phyloP scores from a whole-genome alignment of 2,888 invertebrate species.

The Drepanosiphum platanoidis region DNA sequence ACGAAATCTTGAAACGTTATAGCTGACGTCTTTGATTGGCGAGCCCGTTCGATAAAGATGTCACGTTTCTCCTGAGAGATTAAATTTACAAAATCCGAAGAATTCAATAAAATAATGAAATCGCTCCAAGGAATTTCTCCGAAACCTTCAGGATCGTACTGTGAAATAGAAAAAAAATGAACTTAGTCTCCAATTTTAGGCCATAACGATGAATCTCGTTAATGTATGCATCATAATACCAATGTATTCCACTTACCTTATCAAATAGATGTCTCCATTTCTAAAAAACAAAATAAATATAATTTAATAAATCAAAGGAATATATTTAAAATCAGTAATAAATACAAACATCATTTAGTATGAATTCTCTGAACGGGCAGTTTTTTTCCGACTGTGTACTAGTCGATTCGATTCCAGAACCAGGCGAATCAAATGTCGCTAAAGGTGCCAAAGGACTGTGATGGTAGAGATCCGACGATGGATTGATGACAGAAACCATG shows the following conservation, averaged over 20 bases:
- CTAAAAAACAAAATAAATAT: conserved; percentile 71
- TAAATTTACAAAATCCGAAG: conserved; percentile 80
- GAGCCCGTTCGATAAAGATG: conserved; percentile 77
- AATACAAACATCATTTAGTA: conserved; percentile 80
- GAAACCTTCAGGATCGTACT: conserved; percentile 93
- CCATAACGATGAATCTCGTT: background rate
- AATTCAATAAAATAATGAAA: conserved; percentile 80
- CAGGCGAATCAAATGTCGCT: conserved; percentile 63
- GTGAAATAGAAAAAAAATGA: conserved; percentile 64
- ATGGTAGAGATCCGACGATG: conserved; percentile 46
- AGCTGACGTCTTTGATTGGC: conserved; percentile 76
- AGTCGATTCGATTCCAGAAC: conserved; percentile 62
- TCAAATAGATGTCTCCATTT: conserved; percentile 91
- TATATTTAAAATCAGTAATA: conserved; percentile 62
- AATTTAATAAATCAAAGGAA: background rate
- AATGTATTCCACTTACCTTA: conserved; percentile 72
- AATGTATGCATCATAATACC: background rate
- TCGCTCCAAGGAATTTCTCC: conserved; percentile 91
- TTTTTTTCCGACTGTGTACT: conserved; percentile 78
- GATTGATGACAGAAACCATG: conserved; percentile 51
- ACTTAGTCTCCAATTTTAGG: no score
- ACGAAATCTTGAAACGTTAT: conserved; percentile 94
- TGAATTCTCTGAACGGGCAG: conserved; percentile 78
- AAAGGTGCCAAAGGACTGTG: conserved; percentile 58
- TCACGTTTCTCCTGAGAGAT: conserved; percentile 81